These are phyloP conservation scores for Endomychus coccineus DNA, from an alignment of 2,888 invertebrate genomes.

Conservation along the genomic window DNA sequence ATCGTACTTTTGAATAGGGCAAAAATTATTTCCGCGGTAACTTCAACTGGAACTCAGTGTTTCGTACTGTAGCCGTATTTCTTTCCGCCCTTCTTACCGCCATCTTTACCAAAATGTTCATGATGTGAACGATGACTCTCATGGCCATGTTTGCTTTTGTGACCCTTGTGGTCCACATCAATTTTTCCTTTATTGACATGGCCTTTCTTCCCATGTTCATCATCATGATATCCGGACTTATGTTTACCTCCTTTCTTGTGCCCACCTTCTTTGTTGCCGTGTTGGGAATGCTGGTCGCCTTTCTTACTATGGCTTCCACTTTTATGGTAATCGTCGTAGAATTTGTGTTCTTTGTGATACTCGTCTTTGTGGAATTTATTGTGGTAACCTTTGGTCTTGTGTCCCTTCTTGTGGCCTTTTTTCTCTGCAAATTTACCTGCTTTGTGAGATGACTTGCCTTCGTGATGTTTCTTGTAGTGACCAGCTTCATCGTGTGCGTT, in stretches of 20 bases:
- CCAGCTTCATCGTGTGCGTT: conserved; percentile 58
- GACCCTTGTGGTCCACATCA: conserved; percentile 58
- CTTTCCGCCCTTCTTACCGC: conserved; percentile 42
- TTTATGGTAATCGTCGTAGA: conserved; percentile 68
- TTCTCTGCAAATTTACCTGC: conserved; percentile 65
- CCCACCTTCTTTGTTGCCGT: conserved; percentile 55
- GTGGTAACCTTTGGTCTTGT: conserved; percentile 71
- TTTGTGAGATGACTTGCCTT: conserved; percentile 59
- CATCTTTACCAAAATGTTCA: conserved; percentile 43
- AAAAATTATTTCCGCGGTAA: no score
- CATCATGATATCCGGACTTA: conserved; percentile 54
- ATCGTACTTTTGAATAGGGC: no score
- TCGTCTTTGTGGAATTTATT: conserved; percentile 74
- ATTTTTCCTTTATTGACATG: conserved; percentile 57
- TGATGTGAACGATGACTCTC: conserved; percentile 56
- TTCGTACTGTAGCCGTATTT: conserved; percentile 38
- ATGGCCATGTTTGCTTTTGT: conserved; percentile 55
- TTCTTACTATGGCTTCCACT: conserved; percentile 63
- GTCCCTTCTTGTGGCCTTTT: conserved; percentile 69
- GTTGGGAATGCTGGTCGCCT: conserved; percentile 59
- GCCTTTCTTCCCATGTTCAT: conserved; percentile 58
- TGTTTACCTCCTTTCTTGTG: conserved; percentile 60
- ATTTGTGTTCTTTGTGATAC: conserved; percentile 70
- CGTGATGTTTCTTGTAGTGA: conserved; percentile 59
- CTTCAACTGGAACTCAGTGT: no score